Conservation (phyloP, 2,797 vertebrate species). For the Ficedula albicollis region DNA sequence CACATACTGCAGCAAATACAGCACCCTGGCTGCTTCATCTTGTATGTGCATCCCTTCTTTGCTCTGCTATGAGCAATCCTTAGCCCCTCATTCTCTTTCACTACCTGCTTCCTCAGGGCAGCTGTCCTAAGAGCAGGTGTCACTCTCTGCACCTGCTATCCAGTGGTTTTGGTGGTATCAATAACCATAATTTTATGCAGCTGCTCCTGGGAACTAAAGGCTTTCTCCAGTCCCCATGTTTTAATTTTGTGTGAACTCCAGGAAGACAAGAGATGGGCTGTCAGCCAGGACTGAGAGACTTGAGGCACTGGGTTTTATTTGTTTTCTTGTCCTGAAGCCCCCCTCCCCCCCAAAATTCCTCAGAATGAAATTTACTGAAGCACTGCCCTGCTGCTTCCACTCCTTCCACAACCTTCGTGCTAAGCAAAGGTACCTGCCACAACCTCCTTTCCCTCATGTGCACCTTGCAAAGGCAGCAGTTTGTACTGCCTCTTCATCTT, state of each 20-base stretch:
- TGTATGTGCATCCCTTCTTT: background rate
- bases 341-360: background rate
- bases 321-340: background rate
- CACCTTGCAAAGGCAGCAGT: background rate
- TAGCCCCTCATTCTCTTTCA: background rate
- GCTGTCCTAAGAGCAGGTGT: background rate
- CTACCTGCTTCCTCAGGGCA: background rate
- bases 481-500: background rate
- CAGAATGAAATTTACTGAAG: background rate
- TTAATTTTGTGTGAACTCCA: background rate
- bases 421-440: background rate
- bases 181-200: background rate
- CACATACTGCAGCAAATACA: background rate
- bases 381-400: background rate
- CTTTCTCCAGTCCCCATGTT: background rate
- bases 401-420: accelerated
- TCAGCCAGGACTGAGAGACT: background rate
- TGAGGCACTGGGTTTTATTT: background rate
- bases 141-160: background rate
- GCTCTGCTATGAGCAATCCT: background rate
- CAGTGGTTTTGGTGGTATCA: background rate
- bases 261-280: background rate
- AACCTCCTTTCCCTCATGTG: background rate
- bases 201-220: background rate
- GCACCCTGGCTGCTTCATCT: background rate